Base-by-base conservation (phyloP, 2,888 invertebrate species). In the Andrena marginata region DNA sequence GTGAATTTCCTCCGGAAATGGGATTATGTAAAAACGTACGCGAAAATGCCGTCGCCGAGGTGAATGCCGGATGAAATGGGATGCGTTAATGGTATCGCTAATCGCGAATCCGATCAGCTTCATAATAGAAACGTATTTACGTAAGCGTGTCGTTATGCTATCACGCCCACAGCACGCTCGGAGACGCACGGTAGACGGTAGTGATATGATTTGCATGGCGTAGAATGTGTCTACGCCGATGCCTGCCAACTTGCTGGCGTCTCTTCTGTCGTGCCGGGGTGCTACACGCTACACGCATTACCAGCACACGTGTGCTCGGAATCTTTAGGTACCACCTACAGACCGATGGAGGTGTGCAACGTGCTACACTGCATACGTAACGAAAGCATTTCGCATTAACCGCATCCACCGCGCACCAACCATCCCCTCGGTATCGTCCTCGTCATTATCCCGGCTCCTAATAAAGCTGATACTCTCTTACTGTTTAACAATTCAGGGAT, bases 141-240 rank as follows among this genome's bases (percentile, higher is more conserved):
- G 83, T 78, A 86, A 86, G 85, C 85, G 88, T 84, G 80, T 84
- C 77, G 88, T 88, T 88, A 87, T 64, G 68, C 51, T 84, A 88
- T 88, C 88, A 77, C 88, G 86, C 87, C 87, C 75, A 74, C 73
- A 63, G 80, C 48, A 42, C 49, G 56, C 72, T 60, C 65, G 20
- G 80, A 79, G 89, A 88, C 82, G 76, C 70, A 76, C 77, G 77
- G 79, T 86, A 84, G 88, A 87, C 87, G 86, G 87, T 89, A 90
- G 89, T 86, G 92, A 91, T 92, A 91, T 87, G 92, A 93, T 93
- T 92, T 93, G 92, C 93, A 93, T 93, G 91, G 89, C 87, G 90
- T 84, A 85, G 87, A 89, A 80, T 83, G 86, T 86, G 86, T 87
- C 89, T 89, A 89, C 86, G 87, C 87, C 81, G 80, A 77, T 83